Base-by-base conservation (phyloP, 2,888 invertebrate species). In the Aspidiotus rigidus region DNA sequence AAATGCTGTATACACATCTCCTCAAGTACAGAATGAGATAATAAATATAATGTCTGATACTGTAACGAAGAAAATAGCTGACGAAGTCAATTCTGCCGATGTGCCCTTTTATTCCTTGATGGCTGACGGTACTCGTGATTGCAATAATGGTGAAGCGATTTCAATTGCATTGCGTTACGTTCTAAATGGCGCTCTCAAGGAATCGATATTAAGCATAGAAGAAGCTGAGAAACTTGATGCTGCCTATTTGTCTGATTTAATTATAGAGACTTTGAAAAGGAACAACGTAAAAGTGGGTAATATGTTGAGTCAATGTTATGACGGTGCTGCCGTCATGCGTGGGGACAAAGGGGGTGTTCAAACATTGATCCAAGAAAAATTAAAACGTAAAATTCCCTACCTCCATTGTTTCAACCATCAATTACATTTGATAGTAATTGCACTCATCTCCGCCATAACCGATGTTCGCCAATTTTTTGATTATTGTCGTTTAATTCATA, bases 291-390 rank as follows among this genome's bases (percentile, higher is more conserved):
- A 56, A 13, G 8, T n/a, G 7, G 16, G 16, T n/a, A 10, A n/a
- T 10, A 56, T 56, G 16, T 56, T 56, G 16, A 56, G 11, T 56
- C 56, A 56, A 56, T 56, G 56, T 56, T 56, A 56, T 15, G 56
- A 56, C 15, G 56, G 56, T 8, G 56, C 56, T 56, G 15, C 10
- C 15, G 15, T 56, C 7, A 56, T 56, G 16, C 7, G n/a, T 56
- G 56, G 56, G 8, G 7, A 8, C 15, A n/a, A 56, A n/a, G 15
- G 56, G 9, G 56, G 56, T 56, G 56, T n/a, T 8, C 56, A 56
- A 56, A 15, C 56, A 8, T n/a, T 56, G 11, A 15, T 56, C 15
- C 56, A 56, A 15, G 8, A 56, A 7, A 56, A 56, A 56, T n/a
- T 56, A 15, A 8, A 56, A n/a, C 49, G 49, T 8, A 11, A 44